Percentiles rank a stretch among this genome's conserved stretches.
Evolutionary conservation across 1,140 invertebrate genomes (phyloP).

Genomic region (Arctopsyche grandis): DNA sequence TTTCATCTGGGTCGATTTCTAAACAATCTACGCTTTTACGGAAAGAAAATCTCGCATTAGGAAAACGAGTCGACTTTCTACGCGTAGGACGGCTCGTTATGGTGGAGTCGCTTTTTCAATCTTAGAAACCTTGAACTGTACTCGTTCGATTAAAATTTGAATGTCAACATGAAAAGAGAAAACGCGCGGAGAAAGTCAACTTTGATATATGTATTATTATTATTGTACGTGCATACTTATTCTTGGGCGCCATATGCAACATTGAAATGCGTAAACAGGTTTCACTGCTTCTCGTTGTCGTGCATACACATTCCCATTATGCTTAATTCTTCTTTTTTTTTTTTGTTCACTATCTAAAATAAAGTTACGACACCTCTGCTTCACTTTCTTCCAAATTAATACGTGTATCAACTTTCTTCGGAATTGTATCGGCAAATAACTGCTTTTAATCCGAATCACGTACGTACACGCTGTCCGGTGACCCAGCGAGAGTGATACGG

Average conservation of each 20-base stretch:
- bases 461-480: constrained; percentile 8
- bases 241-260: constrained; percentile 7
- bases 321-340: neutral
- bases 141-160: neutral
- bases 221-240: constrained; percentile 1
- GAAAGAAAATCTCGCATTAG: constrained; percentile 13
- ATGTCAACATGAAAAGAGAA: constrained; percentile 29
- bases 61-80: constrained; percentile 17
- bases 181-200: constrained; percentile 35
- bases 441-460: neutral
- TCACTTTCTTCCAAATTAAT: constrained; percentile 9
- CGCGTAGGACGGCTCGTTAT: neutral
- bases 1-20: constrained; percentile 37
- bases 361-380: neutral
- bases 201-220: constrained; percentile 31
- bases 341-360: neutral
- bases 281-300: constrained; percentile 14
- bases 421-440: neutral
- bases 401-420: neutral
- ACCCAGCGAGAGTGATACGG: constrained; percentile 26
- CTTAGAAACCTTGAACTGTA: neutral
- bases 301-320: neutral
- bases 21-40: constrained; percentile 31
- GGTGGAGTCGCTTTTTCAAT: neutral
- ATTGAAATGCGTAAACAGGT: constrained; percentile 32